Evolutionary conservation across 2,888 invertebrate genomes (phyloP), one percentile per base, ranked within the genome.

Genomic region (Trypoxylon attenuatum): DNA sequence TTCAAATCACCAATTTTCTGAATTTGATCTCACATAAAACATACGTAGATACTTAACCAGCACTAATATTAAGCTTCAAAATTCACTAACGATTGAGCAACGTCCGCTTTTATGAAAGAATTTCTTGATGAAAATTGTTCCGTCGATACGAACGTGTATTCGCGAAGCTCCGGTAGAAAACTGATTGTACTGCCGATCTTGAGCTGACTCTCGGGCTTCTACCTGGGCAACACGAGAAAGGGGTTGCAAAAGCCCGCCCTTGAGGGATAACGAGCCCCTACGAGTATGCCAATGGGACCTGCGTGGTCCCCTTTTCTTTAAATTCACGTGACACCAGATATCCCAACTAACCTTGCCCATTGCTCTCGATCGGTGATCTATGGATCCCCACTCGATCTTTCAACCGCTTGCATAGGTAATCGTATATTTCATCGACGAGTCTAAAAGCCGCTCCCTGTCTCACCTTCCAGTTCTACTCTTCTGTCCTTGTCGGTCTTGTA

Each of bases 331-430:
- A 63, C 58, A 13, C 58, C 21, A 62, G 61, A 69, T n/a, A n/a
- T 76, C 63, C 54, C 55, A 61, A 76, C 76, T 56, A 67, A 25
- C 52, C 5, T 51, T 54, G 47, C 59, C 64, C 56, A 41, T 19
- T 61, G 59, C 72, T 60, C 66, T 71, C 67, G 77, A 78, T 78
- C 79, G 72, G 61, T 81, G 80, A 84, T 81, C 82, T 80, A 81
- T 80, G 76, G 71, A 80, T 78, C 77, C 78, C 81, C 80, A 83
- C 82, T 84, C 82, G 82, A 84, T 79, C 81, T 74, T 66, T 69
- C 39, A 61, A 53, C 59, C 54, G 39, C 29, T 42, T 33, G 46
- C 49, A 54, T 50, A 51, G 59, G 76, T 79, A 81, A 82, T 83
- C 82, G 82, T 77, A 79, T 79, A 82, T 82, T 82, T 82, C 78